Percentiles rank a stretch among this genome's conserved stretches.
Evolutionary conservation across 1,140 invertebrate genomes (phyloP).

Genomic region (Eufriesea mexicana): DNA sequence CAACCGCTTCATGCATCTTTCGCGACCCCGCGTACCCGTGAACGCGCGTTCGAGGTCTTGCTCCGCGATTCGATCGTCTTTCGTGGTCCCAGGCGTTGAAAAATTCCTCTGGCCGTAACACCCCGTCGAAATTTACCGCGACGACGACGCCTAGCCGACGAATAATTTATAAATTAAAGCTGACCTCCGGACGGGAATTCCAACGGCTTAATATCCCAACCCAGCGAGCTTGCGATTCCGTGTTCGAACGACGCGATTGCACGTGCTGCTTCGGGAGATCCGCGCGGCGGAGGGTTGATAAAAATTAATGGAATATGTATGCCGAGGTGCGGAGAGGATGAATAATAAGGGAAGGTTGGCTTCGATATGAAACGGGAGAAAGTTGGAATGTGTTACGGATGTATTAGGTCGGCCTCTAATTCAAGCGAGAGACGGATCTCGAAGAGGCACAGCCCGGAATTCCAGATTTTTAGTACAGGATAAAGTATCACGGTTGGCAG

Average conservation of each 20-base stretch:
- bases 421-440: not conserved
- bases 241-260: not conserved
- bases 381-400: too few species aligned
- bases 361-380: not conserved
- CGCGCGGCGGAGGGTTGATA: not conserved
- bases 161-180: slow-evolving; percentile 59
- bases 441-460: not conserved
- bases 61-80: slow-evolving; percentile 8
- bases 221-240: not conserved
- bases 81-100: slow-evolving; percentile 15
- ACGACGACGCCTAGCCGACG: not conserved
- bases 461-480: not conserved
- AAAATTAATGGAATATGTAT: not conserved
- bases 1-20: slow-evolving; percentile 62
- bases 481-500: not conserved
- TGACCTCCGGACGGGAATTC: not conserved
- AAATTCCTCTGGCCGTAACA: slow-evolving; percentile 45
- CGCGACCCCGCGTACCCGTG: too few species aligned
- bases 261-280: not conserved
- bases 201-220: not conserved
- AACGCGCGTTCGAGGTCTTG: too few species aligned
- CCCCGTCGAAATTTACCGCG: slow-evolving; percentile 39
- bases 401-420: not conserved
- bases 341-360: not conserved
- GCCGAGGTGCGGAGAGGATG: not conserved